Evolutionary conservation across 92 coral and sea anemone species (phyloP), one percentile per base, ranked within the genome.

Genomic region (Heteractis magnifica): DNA sequence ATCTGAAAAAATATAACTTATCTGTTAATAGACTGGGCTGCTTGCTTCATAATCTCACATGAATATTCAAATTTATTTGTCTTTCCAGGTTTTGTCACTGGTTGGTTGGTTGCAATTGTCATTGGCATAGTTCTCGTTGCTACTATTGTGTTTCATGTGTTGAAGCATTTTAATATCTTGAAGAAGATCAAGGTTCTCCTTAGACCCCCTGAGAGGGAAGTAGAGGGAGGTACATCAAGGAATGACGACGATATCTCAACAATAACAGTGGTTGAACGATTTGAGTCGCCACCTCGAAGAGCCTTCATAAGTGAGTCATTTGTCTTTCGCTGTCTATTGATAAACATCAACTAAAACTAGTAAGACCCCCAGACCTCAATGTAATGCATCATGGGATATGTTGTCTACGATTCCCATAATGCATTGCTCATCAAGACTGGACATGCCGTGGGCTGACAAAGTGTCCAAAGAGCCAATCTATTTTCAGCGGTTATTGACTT

Each of bases 121-220:
- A 74, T 82, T 58, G 77, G 71, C 58, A 49, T 72, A 5, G 44
- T 74, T 5, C 72, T 82, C 15, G 49, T 82, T 18, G 59, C 79
- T 19, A 51, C 75, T 5, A 56, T 82, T 8, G 56, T 55, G 5
- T 74, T 82, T 41, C 8, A 19, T 23, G 8, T 74, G n/a, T 34
- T 82, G 14, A 82, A 52, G 60, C 79, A 56, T 52, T 73, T 56
- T 60, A 74, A 82, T 51, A 56, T 74, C 8, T 3, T 72, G 52
- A 82, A 82, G 79, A 82, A 60, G 59, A 82, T 82, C 12, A 82
- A 82, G 56, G 23, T 60, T 59, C 64, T 82, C 20, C 18, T 72
- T 19, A 52, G 21, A 41, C 68, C 59, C 16, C 51, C 23, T 44
- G n/a, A 20, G 49, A 21, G 8, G 5, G 52, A 6, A 10, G 49